phyloP scores from a whole-genome alignment of 2,888 invertebrate species.

The Patella caerulea region DNA sequence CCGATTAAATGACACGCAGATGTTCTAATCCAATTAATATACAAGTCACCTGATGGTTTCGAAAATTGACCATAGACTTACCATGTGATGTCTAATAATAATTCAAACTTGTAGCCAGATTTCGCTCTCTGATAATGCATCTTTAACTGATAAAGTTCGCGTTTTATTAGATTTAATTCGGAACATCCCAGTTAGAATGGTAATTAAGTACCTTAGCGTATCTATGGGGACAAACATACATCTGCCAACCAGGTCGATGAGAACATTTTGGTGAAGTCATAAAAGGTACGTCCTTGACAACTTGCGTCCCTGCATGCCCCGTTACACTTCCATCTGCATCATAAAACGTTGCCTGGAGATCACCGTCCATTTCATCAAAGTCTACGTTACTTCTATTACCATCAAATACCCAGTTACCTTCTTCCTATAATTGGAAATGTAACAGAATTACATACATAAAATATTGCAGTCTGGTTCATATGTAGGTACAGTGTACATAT shows the following conservation, averaged over 20 bases:
- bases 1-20: too few relatives aligned
- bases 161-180: too few relatives aligned
- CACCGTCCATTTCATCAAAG: constrained; percentile 26
- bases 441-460: neutral
- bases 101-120: too few relatives aligned
- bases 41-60: too few relatives aligned
- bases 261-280: constrained; percentile 25
- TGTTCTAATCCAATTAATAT: too few relatives aligned
- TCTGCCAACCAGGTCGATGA: constrained; percentile 15
- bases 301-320: constrained; percentile 20
- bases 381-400: constrained; percentile 21
- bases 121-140: too few relatives aligned
- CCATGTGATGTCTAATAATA: too few relatives aligned
- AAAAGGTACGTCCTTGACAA: constrained; percentile 25
- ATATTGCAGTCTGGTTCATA: too few relatives aligned
- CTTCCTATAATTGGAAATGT: neutral
- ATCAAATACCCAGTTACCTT: constrained; percentile 27
- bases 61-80: too few relatives aligned
- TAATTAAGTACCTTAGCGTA: constrained; percentile 25
- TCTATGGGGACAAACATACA: constrained; percentile 27
- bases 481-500: too few relatives aligned
- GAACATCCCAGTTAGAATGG: too few relatives aligned
- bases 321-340: constrained; percentile 32
- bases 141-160: too few relatives aligned
- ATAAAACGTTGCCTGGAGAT: constrained; percentile 21